A percentile compares a stretch with the other conserved stretches of the same genome.
Conservation (phyloP, 1,140 invertebrate species). For the Nasonia vitripennis region DNA sequence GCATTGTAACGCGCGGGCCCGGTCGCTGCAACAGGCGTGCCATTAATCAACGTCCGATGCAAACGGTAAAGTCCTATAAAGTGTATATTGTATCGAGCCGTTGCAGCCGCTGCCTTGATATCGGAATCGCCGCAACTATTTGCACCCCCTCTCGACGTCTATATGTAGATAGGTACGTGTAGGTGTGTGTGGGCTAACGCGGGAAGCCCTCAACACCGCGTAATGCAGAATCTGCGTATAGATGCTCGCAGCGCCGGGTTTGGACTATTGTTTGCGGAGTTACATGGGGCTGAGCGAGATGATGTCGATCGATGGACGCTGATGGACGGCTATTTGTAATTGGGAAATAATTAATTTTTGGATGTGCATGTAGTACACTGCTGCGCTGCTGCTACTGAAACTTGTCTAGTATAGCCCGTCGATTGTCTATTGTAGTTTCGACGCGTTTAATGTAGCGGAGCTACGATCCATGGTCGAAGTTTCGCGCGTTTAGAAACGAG, state of each 20-base stretch:
- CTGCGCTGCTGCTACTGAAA: not conserved
- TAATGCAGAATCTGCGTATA: slow-evolving; percentile 25
- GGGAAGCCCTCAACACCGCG: not conserved
- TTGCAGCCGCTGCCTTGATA: slow-evolving; percentile 6
- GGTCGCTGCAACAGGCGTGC: slow-evolving; percentile 73
- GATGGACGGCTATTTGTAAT: slow-evolving; percentile 50
- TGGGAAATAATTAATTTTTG: slow-evolving; percentile 52
- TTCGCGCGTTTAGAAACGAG: too few species aligned
- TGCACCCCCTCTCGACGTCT: slow-evolving; percentile 18
- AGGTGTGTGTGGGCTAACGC: too few species aligned
- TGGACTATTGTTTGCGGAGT: slow-evolving; percentile 40
- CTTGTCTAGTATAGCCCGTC: not conserved
- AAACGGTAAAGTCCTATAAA: slow-evolving; percentile 53
- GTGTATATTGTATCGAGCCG: slow-evolving; percentile 8
- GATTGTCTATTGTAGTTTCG: slow-evolving; percentile 20
- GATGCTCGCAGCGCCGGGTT: not conserved
- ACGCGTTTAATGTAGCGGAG: not conserved
- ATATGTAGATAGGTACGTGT: not conserved
- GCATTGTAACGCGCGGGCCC: slow-evolving; percentile 70
- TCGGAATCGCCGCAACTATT: slow-evolving; percentile 47
- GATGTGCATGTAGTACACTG: not conserved
- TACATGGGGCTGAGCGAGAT: slow-evolving; percentile 5
- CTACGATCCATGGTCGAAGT: not conserved
- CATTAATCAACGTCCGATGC: slow-evolving; percentile 74
- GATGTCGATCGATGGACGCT: slow-evolving; percentile 27